Base-by-base conservation (phyloP, 2,797 vertebrate species). In the Selene dorsalis region DNA sequence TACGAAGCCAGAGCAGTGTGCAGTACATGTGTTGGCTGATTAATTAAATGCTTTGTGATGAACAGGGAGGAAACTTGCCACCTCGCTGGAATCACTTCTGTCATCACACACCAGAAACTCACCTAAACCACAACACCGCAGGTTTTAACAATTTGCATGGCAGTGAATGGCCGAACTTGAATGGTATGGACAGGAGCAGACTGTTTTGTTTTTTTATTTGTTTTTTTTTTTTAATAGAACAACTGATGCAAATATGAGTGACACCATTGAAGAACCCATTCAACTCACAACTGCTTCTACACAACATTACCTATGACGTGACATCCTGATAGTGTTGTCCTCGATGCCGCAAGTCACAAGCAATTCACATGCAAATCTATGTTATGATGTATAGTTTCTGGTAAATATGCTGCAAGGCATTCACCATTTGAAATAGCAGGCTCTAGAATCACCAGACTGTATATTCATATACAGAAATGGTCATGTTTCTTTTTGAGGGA, bases 41-140 rank as follows among this genome's bases (percentile, higher is more conserved):
- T 89, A 84, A 89, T 88, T 79, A 88, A 70, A 80, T 53, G 77
- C 70, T 79, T 73, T 75, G 73, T 60, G 57, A 80, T 69, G 69
- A 88, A 84, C 80, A 69, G 58, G 55, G 57, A 69, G 58, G 55
- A 53, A 73, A 73, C 58, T 55, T 14, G n/a, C 30, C 81, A 80
- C 80, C 77, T n/a, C 22, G 82, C 81, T 78, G 69, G 35, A 61
- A 45, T 41, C 26, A 71, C 80, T 73, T 74, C 53, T 68, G 58
- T 52, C 47, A 75, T 60, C 66, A 81, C 62, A 80, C 75, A 52
- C 60, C 53, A 67, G 65, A 61, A 67, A 74, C 67, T 84, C 74
- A 73, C 78, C 52, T n/a, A 10, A 69, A 75, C 66, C 70, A 72
- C 70, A 53, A 65, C 75, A 69, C 65, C 52, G 41, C 14, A 38